Percentiles rank a stretch among this genome's conserved stretches.
phyloP scores from a whole-genome alignment of 2,797 vertebrate genomes.

The Gila robusta region DNA sequence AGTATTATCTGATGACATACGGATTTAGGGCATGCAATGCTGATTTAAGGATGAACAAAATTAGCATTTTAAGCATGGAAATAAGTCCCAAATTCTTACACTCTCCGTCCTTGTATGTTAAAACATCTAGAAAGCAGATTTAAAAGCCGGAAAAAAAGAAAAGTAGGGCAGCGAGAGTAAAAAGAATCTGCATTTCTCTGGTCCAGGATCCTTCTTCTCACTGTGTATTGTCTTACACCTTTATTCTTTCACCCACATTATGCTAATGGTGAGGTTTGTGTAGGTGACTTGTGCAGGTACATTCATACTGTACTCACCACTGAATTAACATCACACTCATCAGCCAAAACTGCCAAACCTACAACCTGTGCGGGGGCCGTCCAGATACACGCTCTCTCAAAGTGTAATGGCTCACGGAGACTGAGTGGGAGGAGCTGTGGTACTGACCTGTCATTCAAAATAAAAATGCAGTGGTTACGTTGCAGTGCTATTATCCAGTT shows the following conservation, averaged over 20 bases:
- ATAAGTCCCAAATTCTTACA: background rate
- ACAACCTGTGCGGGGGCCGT: slow-evolving; percentile 28
- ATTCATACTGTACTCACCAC: slow-evolving; percentile 69
- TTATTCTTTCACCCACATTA: slow-evolving; percentile 53
- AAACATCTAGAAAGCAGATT: background rate
- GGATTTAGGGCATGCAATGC: background rate
- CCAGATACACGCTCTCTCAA: slow-evolving; percentile 16
- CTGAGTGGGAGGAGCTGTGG: slow-evolving; percentile 26
- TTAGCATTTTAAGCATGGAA: background rate
- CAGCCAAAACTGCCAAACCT: slow-evolving; percentile 46
- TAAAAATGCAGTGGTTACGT: background rate
- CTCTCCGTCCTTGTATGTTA: background rate
- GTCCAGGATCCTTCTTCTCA: slow-evolving; percentile 4
- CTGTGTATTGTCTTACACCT: slow-evolving; percentile 30
- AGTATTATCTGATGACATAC: slow-evolving; percentile 6
- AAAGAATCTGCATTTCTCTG: slow-evolving; percentile 21
- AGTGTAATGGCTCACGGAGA: background rate
- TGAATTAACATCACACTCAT: slow-evolving; percentile 65
- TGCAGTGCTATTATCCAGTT: background rate
- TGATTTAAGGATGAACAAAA: background rate
- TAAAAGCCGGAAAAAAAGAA: background rate
- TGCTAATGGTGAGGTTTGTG: slow-evolving; percentile 71
- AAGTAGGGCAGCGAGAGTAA: slow-evolving; percentile 4
- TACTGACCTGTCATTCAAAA: slow-evolving; percentile 8
- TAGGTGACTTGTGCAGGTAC: slow-evolving; percentile 50